These are phyloP conservation scores for Drosophila phalerata DNA, from an alignment of 2,888 invertebrate genomes.

Conservation along the genomic window DNA sequence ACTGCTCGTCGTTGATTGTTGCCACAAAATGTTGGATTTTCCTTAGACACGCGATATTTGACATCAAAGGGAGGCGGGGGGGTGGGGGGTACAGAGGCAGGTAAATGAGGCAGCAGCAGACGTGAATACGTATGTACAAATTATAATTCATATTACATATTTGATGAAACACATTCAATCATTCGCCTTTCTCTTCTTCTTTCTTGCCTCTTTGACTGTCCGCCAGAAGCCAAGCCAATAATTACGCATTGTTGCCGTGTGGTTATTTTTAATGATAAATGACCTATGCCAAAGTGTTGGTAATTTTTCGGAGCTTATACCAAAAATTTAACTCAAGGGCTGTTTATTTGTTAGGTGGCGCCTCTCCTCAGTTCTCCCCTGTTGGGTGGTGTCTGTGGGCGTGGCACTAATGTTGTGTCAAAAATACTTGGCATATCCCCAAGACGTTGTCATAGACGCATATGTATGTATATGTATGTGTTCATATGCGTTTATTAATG, in stretches of 20 bases:
- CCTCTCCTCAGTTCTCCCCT: not conserved
- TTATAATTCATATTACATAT: constrained; percentile 81
- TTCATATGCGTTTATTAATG: constrained; percentile 42
- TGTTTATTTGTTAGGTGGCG: constrained; percentile 64
- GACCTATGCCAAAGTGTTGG: constrained; percentile 75
- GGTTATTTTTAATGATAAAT: constrained; percentile 80
- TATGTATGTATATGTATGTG: constrained; percentile 1
- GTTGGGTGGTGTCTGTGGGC: constrained; percentile 43
- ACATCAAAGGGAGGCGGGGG: not conserved
- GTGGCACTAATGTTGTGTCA: constrained; percentile 77
- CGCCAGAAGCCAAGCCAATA: constrained; percentile 62
- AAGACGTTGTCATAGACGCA: constrained; percentile 21
- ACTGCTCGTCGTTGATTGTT: constrained; percentile 61
- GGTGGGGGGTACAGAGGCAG: no score
- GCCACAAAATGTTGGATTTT: constrained; percentile 78
- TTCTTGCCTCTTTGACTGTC: constrained; percentile 18
- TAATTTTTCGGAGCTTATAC: constrained; percentile 74
- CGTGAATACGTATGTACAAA: constrained; percentile 67
- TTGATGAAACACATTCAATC: constrained; percentile 82
- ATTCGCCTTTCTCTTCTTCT: constrained; percentile 41
- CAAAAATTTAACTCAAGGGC: constrained; percentile 63
- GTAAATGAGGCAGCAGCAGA: constrained; percentile 27
- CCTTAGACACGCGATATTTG: constrained; percentile 72
- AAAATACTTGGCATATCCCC: constrained; percentile 57
- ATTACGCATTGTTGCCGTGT: constrained; percentile 75